Base-by-base conservation (phyloP, 2,888 invertebrate genomes). In the Branchellion lobata region DNA sequence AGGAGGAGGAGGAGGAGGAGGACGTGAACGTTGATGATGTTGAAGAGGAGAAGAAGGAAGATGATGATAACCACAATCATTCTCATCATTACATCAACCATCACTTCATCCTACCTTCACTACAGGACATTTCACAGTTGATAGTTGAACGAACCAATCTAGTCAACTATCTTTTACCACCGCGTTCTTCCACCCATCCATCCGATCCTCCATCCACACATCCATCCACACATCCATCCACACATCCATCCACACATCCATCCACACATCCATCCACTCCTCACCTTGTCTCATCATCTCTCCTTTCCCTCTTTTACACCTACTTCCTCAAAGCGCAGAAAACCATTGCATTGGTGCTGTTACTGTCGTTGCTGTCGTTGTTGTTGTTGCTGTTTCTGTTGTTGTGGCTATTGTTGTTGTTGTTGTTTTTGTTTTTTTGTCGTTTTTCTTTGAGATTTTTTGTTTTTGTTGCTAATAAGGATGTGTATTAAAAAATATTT, bases 121-220 rank as follows among this genome's bases (percentile, higher is more conserved):
- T n/a, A 31, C 75, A 92, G 88, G 96, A 96, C 86, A 91, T 96
- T 86, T 93, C 94, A 18, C 94, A 95, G 83, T 89, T 96, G 83
- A 92, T 96, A 81, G 95, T 96, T 80, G 96, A 96, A 88, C 90
- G 96, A 27, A 92, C 93, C 82, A 93, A 93, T 8, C 92, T 96
- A 84, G 92, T 94, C 84, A 91, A 92, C 73, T 92, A 93, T 82
- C 92, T 95, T 82, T 89, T 94, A 77, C 93, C 92, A 0, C 93
- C 92, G 0, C 31, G 36, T 69, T 69, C 40, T 3, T 77, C 65
- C 51, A 29, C 8, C 31, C 74, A 51, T 65, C 21, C 65, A 5
- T 65, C 29, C 21, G n/a, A 3, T n/a, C 5, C 3, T 65, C 29
- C 65, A 65, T 65, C 29, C 29, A 65, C 29, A 3, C 65, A 65